Evolutionary conservation across 2,113 vertebrate genomes (phyloP).

Genomic region (Apteryx owenii): DNA sequence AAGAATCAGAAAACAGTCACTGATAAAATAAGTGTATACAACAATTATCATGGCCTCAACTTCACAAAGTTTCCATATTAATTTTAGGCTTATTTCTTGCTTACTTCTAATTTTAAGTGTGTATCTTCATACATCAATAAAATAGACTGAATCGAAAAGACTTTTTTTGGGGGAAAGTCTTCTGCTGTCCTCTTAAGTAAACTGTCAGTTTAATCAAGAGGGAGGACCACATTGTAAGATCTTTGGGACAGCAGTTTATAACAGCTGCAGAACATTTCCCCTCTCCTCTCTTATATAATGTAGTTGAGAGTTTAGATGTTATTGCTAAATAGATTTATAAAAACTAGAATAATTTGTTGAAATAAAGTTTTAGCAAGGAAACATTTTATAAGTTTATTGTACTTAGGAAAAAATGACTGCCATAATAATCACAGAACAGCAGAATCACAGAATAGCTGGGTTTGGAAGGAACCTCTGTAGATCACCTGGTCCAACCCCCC

Average conservation of each 20-base stretch:
- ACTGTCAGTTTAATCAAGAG: background rate
- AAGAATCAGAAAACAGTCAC: background rate
- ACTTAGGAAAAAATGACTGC: background rate
- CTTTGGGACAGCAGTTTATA: background rate
- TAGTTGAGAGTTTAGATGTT: background rate
- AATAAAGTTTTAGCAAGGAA: background rate
- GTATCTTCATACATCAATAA: background rate
- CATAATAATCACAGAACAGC: background rate
- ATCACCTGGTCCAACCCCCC: no score
- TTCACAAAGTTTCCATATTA: background rate
- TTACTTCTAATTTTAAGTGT: background rate
- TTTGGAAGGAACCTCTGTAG: background rate
- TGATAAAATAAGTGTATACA: background rate
- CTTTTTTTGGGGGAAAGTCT: background rate
- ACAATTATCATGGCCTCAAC: background rate
- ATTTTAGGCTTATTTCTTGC: background rate
- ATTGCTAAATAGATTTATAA: background rate
- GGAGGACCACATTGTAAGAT: background rate
- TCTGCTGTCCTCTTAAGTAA: background rate
- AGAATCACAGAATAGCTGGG: background rate
- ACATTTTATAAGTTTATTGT: background rate
- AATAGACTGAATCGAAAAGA: background rate
- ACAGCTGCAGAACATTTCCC: background rate
- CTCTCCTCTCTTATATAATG: background rate
- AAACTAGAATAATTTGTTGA: background rate